Percentiles rank a stretch among this genome's conserved stretches.
phyloP scores from a whole-genome alignment of 2,888 invertebrate genomes.

The Mantis religiosa region DNA sequence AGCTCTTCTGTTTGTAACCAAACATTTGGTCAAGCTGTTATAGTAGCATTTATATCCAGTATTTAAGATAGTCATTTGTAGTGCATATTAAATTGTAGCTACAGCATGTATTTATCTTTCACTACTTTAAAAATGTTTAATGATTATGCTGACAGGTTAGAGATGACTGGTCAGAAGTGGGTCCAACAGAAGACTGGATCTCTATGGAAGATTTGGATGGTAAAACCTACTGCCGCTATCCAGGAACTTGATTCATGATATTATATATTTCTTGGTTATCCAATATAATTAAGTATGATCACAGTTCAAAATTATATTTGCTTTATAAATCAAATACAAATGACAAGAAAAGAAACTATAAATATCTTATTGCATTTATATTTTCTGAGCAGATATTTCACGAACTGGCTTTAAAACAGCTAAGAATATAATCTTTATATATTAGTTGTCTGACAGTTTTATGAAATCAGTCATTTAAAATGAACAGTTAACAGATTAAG shows the following conservation, averaged over 20 bases:
- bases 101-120: too few relatives aligned
- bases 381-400: not conserved
- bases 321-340: not conserved
- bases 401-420: not conserved
- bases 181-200: slow-evolving; percentile 38
- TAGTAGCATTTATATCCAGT: too few relatives aligned
- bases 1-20: too few relatives aligned
- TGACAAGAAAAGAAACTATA: not conserved
- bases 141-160: slow-evolving; percentile 32
- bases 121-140: not conserved
- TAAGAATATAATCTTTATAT: not conserved
- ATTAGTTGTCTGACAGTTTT: not conserved
- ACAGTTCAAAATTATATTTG: not conserved
- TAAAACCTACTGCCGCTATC: slow-evolving; percentile 33
- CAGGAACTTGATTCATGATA: slow-evolving; percentile 27
- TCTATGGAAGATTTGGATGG: slow-evolving; percentile 37
- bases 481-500: not conserved
- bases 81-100: too few relatives aligned
- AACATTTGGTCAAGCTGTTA: too few relatives aligned
- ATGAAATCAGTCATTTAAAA: not conserved
- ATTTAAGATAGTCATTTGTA: too few relatives aligned
- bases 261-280: not conserved
- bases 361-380: not conserved
- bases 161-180: slow-evolving; percentile 35
- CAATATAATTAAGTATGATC: not conserved